Percentiles rank a stretch among this genome's conserved stretches.
Evolutionary conservation across 2,113 vertebrate species (phyloP).

Genomic region (Lagopus muta): DNA sequence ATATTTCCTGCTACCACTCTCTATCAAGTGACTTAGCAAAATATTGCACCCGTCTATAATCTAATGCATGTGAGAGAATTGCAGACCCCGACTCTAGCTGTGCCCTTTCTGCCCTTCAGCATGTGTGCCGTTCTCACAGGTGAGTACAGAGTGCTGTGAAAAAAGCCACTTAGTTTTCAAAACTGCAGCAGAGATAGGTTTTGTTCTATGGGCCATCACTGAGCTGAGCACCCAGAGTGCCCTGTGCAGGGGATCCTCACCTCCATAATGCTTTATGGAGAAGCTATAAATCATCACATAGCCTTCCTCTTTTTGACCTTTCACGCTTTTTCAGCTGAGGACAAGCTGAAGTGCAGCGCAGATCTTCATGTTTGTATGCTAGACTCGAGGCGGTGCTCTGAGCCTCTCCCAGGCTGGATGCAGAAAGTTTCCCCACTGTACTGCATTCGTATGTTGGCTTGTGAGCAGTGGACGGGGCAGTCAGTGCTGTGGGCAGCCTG

Average conservation of each 20-base stretch:
- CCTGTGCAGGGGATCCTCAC: neutral
- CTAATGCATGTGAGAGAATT: neutral
- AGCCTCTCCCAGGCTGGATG: neutral
- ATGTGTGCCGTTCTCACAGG: neutral
- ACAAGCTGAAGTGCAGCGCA: accelerated
- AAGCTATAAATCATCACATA: neutral
- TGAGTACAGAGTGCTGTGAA: neutral
- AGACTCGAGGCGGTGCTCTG: neutral
- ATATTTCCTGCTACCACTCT: neutral
- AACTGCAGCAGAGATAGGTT: neutral
- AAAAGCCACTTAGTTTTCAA: neutral
- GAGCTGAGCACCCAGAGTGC: accelerated
- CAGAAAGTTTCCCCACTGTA: neutral
- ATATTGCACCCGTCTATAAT: neutral
- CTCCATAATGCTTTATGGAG: neutral
- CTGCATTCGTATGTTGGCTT: accelerated
- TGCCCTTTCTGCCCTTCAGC: neutral
- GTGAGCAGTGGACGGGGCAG: accelerated
- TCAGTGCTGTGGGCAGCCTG: neutral
- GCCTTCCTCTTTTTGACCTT: neutral
- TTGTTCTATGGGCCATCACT: accelerated
- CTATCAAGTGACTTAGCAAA: neutral
- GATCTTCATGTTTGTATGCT: neutral
- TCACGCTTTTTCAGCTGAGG: no score
- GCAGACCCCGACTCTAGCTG: neutral